phyloP scores from a whole-genome alignment of 1,140 invertebrate genomes.

The Drosophila aff. region DNA sequence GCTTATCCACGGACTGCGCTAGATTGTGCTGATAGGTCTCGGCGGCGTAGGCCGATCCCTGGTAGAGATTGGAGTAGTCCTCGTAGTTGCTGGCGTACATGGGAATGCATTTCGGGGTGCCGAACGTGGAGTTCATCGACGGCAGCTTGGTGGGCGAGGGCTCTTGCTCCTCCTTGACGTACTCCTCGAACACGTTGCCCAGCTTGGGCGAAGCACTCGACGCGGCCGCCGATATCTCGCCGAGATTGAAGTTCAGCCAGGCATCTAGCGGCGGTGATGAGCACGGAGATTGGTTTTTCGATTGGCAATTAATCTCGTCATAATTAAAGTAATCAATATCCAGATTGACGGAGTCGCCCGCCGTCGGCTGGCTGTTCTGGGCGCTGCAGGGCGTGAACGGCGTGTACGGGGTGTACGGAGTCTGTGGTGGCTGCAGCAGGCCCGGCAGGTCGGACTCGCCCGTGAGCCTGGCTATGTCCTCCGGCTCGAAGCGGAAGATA shows the following conservation, averaged over 20 bases:
- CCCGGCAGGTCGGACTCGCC: conserved; percentile 31
- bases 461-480: conserved; percentile 80
- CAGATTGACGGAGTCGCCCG: conserved; percentile 59
- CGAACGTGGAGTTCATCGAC: conserved; percentile 82
- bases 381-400: conserved; percentile 69
- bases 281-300: conserved; percentile 84
- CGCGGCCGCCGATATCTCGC: conserved; percentile 48
- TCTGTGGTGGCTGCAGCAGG: conserved; percentile 27
- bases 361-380: conserved; percentile 32
- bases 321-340: conserved; percentile 85
- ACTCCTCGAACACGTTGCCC: conserved; percentile 61
- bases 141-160: conserved; percentile 62
- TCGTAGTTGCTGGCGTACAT: conserved; percentile 60
- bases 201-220: conserved; percentile 60
- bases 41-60: conserved; percentile 37
- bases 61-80: conserved; percentile 67
- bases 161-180: conserved; percentile 46
- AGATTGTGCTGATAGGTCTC: conserved; percentile 76
- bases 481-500: conserved; percentile 84
- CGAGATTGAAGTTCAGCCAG: conserved; percentile 78
- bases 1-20: conserved; percentile 66
- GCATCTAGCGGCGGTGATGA: conserved; percentile 84
- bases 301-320: conserved; percentile 85
- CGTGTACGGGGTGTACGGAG: conserved; percentile 68
- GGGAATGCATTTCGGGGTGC: conserved; percentile 75